A percentile compares a stretch with the other conserved stretches of the same genome.
Conservation (phyloP, 2,888 invertebrate genomes). For the Emmelina monodactyla region DNA sequence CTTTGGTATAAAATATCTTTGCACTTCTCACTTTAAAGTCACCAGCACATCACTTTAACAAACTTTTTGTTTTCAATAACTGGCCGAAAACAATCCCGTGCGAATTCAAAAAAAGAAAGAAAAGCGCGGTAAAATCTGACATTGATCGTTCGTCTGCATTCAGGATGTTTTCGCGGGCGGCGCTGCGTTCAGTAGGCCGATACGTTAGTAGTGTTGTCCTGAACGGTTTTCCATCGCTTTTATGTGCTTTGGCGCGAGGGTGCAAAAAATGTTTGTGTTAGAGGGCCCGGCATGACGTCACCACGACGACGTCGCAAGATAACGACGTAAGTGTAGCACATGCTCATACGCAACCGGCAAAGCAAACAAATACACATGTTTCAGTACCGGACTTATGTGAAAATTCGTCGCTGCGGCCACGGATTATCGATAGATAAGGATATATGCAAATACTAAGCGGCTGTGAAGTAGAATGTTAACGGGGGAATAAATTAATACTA, state of each 20-base stretch:
- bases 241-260: conserved; percentile 55
- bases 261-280: conserved; percentile 61
- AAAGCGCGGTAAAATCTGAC: conserved; percentile 11
- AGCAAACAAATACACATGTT: conserved; percentile 47
- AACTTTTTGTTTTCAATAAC: neutral
- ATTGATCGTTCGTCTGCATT: conserved; percentile 24
- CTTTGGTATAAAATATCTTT: conserved; percentile 22
- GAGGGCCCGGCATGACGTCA: conserved; percentile 56
- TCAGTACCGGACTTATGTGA: conserved; percentile 2
- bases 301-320: conserved; percentile 42
- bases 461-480: no score
- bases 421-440: no score
- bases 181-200: conserved; percentile 48
- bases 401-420: neutral
- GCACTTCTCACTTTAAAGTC: conserved; percentile 20
- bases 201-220: conserved; percentile 59
- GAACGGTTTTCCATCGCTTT: conserved; percentile 59
- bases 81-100: neutral
- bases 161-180: conserved; percentile 29
- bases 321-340: conserved; percentile 40
- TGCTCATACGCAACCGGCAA: conserved; percentile 50
- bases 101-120: conserved; percentile 6
- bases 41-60: conserved; percentile 29
- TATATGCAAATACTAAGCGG: no score
- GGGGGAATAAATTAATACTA: no score